Evolutionary conservation across 2,888 invertebrate genomes (phyloP).

Genomic region (Heliconius sara): DNA sequence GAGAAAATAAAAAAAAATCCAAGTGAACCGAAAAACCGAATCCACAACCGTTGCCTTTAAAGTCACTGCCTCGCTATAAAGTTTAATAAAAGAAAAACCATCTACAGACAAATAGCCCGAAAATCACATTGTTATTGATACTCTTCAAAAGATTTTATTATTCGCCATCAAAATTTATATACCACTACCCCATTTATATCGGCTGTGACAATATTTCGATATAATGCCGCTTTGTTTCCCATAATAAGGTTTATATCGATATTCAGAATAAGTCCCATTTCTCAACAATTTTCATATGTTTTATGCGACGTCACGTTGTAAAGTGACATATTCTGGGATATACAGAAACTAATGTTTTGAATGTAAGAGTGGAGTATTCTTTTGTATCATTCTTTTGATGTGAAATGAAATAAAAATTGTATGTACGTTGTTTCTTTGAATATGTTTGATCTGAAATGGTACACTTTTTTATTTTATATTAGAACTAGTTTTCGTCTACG

Average conservation of each 20-base stretch:
- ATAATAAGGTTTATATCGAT: conserved; percentile 51
- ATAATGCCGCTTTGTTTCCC: conserved; percentile 37
- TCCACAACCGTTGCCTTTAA: not conserved
- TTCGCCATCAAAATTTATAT: conserved; percentile 29
- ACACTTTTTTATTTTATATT: not conserved
- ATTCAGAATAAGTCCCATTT: conserved; percentile 47
- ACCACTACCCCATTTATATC: conserved; percentile 17
- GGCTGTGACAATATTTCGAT: conserved; percentile 33
- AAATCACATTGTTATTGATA: conserved; percentile 13
- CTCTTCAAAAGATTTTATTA: conserved; percentile 18
- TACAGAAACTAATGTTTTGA: conserved; percentile 46
- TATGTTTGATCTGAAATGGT: conserved; percentile 3
- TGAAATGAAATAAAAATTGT: conserved; percentile 18
- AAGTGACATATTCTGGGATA: conserved; percentile 41
- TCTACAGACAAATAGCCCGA: not conserved
- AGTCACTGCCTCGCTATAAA: not conserved
- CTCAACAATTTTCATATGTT: conserved; percentile 44
- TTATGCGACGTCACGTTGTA: conserved; percentile 47
- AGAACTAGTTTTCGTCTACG: not conserved
- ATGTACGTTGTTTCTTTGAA: not conserved
- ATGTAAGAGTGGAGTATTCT: not conserved
- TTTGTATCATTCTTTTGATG: conserved; percentile 14
- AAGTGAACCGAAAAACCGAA: not conserved
- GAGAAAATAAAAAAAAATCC: not conserved
- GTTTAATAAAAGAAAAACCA: not conserved